Evolutionary conservation across 2,113 vertebrate species (phyloP), one percentile per base, ranked within the genome.

Genomic region (Dendropsophus ebraccatus): DNA sequence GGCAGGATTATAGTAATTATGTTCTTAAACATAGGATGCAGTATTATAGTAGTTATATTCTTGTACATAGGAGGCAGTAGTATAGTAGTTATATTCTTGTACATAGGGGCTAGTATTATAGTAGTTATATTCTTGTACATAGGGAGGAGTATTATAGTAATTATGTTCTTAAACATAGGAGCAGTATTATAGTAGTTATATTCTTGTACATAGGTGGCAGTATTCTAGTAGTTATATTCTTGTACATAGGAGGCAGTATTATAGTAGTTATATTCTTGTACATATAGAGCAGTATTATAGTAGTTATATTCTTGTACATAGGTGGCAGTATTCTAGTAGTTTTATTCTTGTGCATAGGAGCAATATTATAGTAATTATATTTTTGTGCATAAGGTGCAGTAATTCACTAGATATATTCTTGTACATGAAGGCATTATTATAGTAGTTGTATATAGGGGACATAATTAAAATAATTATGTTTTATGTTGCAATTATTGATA

Each of bases 191-290:
- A 65, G 60, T 65, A 65, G 60, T 30, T 65, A 65, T 65, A 65
- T 65, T 65, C 60, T 30, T 65, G 60, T 65, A 65, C 13, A 65
- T 65, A 65, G 60, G 60, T 5, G 1, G 58, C 4, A 65, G 60
- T 65, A 65, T 65, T 65, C 28, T 65, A 65, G 25, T 30, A 65
- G 60, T 65, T 65, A 65, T 65, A 65, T 65, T 65, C 60, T 30
- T 65, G 60, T 65, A 65, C 25, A 30, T 28, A 65, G 60, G 65
- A 4, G 13, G 32, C 35, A 70, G 67, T 70, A 70, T 70, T 70
- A 70, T 70, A 70, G 67, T 70, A 70, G 35, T 70, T 70, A 70
- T 70, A 70, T 70, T 70, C 67, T 70, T 70, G 67, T 70, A 41
- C 19, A 70, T 70, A 70, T 8, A 19, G 3, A 30, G 54, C 14